Base-by-base conservation (phyloP, 2,113 vertebrate species). In the Tachysurus vachellii region DNA sequence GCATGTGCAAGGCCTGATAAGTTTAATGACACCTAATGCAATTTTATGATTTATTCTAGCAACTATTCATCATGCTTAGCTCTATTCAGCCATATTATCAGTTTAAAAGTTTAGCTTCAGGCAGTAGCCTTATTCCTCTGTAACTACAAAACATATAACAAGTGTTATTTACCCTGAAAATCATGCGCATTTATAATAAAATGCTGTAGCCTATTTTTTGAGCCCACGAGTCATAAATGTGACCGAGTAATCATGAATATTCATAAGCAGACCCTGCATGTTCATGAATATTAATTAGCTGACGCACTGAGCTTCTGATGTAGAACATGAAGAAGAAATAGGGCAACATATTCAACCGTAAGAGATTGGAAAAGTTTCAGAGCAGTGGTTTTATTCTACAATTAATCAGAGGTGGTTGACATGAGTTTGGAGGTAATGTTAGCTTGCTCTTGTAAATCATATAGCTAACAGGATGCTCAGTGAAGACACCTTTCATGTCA, bases 1-100 rank as follows among this genome's bases (percentile, higher is more conserved):
- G 19, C 57, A 7, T 88, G 85, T 75, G 50, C 84, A 77, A 88
- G 31, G 71, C 62, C 85, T 50, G 88, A 77, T 84, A 87, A 85
- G 64, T 26, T 31, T 53, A 85, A 44, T 90, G 88, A 76, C 70
- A 88, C 85, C 59, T 68, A 70, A 68, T 19, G 28, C 31, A 56
- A n/a, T 47, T 64, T 73, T 28, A 64, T 19, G 12, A 19, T 42
- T 66, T 31, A 56, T 42, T 80, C 42, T 21, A n/a, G 47, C 26
- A 3, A 54, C 44, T 56, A 31, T 12, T 4, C n/a, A 56, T 57
- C 12, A 36, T 26, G 50, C 50, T 26, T 56, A 84, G 19, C 23
- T 0, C 21, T 70, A 56, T 28, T 54, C 14, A 84, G 10, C 19
- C 64, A 68, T 83, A 42, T 84, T 56, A 84, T 54, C 66, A 53